Evolutionary conservation across 2,113 vertebrate species (phyloP).

Genomic region (Otis tarda): DNA sequence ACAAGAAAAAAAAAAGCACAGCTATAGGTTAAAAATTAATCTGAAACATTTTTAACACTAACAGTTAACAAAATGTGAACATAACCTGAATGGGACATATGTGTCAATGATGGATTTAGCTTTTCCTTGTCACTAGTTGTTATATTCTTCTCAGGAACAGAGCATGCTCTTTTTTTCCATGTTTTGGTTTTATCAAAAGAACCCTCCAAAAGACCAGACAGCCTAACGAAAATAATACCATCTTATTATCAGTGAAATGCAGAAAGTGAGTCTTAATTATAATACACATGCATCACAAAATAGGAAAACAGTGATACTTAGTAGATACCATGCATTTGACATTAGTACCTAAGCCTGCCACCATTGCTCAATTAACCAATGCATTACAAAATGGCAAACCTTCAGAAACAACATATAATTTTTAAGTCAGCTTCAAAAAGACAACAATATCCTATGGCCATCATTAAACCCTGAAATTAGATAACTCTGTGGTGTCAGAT

Average conservation of each 20-base stretch:
- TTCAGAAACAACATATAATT: not conserved
- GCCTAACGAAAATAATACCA: constrained; percentile 55
- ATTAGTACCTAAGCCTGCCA: not conserved
- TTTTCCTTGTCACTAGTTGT: constrained; percentile 33
- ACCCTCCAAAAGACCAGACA: constrained; percentile 50
- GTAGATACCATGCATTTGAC: not conserved
- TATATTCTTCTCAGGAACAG: constrained; percentile 61
- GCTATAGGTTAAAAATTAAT: not conserved
- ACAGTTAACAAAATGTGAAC: not conserved
- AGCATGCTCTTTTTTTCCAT: constrained; percentile 53
- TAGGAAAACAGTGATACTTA: accelerated
- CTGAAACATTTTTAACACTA: not conserved
- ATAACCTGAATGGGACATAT: constrained; percentile 54
- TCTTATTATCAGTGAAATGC: not conserved
- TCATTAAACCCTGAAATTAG: not conserved
- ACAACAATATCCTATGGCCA: not conserved
- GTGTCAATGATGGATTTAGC: not conserved
- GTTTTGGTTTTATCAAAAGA: constrained; percentile 31
- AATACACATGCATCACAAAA: not conserved
- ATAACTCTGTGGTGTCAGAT: not conserved
- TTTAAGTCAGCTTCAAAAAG: not conserved
- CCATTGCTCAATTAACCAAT: not conserved
- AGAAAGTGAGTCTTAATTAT: not conserved
- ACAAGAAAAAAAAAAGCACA: not conserved
- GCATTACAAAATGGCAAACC: not conserved